phyloP scores from a whole-genome alignment of 2,888 invertebrate genomes.

The Ectemnius cavifrons region DNA sequence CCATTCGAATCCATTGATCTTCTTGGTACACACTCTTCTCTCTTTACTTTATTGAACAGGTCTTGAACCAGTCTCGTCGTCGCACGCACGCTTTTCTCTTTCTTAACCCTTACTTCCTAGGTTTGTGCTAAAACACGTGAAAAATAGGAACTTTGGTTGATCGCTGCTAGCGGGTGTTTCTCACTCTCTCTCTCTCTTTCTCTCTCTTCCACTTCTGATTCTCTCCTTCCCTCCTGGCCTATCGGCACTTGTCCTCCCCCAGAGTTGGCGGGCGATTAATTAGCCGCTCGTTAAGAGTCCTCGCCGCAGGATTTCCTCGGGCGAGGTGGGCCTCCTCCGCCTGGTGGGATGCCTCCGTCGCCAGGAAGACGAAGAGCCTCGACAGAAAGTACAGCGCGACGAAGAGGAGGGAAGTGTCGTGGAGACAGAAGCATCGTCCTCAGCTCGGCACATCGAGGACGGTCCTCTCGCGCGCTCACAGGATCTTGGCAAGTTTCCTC shows the following conservation, averaged over 20 bases:
- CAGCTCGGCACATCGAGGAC: conserved; percentile 51
- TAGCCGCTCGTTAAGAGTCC: conserved; percentile 25
- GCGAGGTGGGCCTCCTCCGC: conserved; percentile 54
- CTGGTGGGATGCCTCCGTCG: conserved; percentile 60
- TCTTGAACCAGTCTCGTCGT: no score
- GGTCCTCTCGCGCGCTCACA: conserved; percentile 37
- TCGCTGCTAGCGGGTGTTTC: conserved; percentile 52
- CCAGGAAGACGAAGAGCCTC: conserved; percentile 54
- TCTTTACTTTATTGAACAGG: conserved; percentile 16
- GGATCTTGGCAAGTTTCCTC: neutral
- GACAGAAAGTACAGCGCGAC: conserved; percentile 19
- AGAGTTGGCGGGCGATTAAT: conserved; percentile 14
- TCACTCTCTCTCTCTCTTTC: conserved; percentile 23
- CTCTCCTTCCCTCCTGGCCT: neutral
- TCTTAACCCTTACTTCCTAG: conserved; percentile 45
- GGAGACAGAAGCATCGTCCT: conserved; percentile 53
- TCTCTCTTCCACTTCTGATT: conserved; percentile 25
- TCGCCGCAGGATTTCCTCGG: conserved; percentile 14
- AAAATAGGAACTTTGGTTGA: conserved; percentile 78
- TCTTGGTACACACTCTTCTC: neutral
- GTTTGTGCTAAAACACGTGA: conserved; percentile 66
- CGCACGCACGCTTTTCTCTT: conserved; percentile 11
- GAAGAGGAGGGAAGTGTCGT: conserved; percentile 44
- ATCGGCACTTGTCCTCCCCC: conserved; percentile 30
- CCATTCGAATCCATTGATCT: no score